phyloP scores from a whole-genome alignment of 2,113 vertebrate genomes.

The Rhinoptilus africanus region DNA sequence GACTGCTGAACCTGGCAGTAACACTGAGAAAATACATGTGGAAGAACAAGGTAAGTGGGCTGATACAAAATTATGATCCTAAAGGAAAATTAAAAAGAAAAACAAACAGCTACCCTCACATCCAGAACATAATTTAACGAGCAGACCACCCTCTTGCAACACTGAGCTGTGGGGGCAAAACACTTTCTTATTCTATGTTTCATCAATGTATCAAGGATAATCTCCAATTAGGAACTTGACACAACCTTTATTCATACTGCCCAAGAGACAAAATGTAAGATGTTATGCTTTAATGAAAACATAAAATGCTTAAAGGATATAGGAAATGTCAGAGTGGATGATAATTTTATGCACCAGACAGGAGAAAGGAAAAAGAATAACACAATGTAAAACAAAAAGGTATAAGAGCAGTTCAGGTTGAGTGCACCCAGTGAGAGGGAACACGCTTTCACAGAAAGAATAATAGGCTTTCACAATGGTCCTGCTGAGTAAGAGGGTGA shows the following conservation, averaged over 20 bases:
- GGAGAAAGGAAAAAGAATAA: neutral
- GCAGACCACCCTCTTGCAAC: neutral
- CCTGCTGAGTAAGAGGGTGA: neutral
- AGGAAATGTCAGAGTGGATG: neutral
- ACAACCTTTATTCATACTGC: neutral
- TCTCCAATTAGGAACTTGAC: neutral
- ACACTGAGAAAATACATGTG: neutral
- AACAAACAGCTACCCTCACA: neutral
- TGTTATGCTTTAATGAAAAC: neutral
- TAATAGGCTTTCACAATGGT: neutral
- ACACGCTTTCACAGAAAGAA: neutral
- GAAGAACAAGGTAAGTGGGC: neutral
- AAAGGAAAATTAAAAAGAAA: neutral
- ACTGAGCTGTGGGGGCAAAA: neutral
- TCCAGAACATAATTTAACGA: neutral
- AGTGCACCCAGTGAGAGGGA: neutral
- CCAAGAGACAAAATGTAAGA: neutral
- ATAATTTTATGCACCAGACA: neutral
- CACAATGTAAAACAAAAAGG: neutral
- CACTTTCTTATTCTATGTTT: neutral
- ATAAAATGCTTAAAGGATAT: neutral
- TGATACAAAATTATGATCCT: neutral
- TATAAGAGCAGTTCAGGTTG: neutral
- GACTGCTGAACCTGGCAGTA: neutral
- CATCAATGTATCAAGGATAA: neutral